These are phyloP conservation scores for Leptogaster cylindrica DNA, from an alignment of 2,888 invertebrate species.

Conservation along the genomic window DNA sequence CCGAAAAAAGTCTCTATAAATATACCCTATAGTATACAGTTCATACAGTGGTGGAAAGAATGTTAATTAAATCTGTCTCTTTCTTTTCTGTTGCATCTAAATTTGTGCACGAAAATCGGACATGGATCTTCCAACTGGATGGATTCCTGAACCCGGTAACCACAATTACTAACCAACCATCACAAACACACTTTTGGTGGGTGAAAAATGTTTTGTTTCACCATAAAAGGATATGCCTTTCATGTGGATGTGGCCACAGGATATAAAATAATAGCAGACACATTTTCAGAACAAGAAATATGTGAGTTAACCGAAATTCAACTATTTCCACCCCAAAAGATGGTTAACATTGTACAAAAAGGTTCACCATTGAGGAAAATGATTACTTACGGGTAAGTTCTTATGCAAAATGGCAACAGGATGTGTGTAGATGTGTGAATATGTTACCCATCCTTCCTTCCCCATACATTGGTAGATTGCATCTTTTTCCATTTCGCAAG, in stretches of 20 bases:
- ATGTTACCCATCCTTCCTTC: no score
- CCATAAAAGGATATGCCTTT: slow-evolving; percentile 68
- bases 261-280: slow-evolving; percentile 71
- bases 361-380: slow-evolving; percentile 70
- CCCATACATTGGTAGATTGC: slow-evolving; percentile 17
- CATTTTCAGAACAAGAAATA: slow-evolving; percentile 70
- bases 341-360: slow-evolving; percentile 60
- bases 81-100: slow-evolving; percentile 15
- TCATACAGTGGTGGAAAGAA: no score
- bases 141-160: slow-evolving; percentile 14
- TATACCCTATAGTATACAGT: no score
- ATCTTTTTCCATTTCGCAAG: slow-evolving; percentile 15
- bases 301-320: slow-evolving; percentile 69
- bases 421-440: slow-evolving; percentile 10
- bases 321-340: slow-evolving; percentile 65
- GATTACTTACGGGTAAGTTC: slow-evolving; percentile 67
- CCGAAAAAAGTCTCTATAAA: no score
- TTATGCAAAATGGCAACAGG: slow-evolving; percentile 13
- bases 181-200: slow-evolving; percentile 30
- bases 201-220: background rate
- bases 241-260: slow-evolving; percentile 72
- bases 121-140: background rate
- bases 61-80: slow-evolving; percentile 21
- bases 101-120: slow-evolving; percentile 1
- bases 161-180: slow-evolving; percentile 27